Base-by-base conservation (phyloP, 2,888 invertebrate genomes). In the Congeria kusceri region DNA sequence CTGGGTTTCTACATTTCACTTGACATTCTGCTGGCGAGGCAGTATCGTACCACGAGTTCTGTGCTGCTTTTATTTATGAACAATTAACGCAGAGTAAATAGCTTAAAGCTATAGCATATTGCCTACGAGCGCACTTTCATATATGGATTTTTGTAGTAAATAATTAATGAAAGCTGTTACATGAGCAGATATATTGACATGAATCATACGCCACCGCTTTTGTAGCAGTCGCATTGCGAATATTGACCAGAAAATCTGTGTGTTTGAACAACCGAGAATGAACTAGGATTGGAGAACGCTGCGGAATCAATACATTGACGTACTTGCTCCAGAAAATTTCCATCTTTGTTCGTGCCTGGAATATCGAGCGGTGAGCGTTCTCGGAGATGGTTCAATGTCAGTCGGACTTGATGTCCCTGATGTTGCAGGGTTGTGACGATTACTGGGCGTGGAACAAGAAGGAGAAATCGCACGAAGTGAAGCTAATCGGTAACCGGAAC, bases 391-490 rank as follows among this genome's bases (percentile, higher is more conserved):
- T 83, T 27, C 79, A 82, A 56, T 67, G 65, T 46, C 75, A 73
- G 57, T 58, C 71, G 32, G 80, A 80, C 15, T 63, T 84, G 61
- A 83, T 83, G 62, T 69, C 78, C 13, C 69, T 79, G 28, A 78
- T 90, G 77, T 80, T 84, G 53, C 93, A 94, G 88, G 95, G 95
- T 84, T 95, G 95, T 91, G 95, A 95, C 53, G 96, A 96, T 87
- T 94, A 94, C 86, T 96, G 96, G 96, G 95, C 95, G 0, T 96
- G 96, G 96, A 95, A 95, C 90, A 93, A 94, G 61, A 93, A 94
- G 18, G 95, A 95, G 86, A 93, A 94, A 87, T 94, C 94, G 1
- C 94, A 93, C 76, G 94, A 94, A 86, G 94, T 95, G n/a, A 94
- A 95, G 20, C 93, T 96, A 18, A 94, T 95, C 78, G 91, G 91